phyloP scores from a whole-genome alignment of 2,888 invertebrate species.

The Hydriomena furcata region DNA sequence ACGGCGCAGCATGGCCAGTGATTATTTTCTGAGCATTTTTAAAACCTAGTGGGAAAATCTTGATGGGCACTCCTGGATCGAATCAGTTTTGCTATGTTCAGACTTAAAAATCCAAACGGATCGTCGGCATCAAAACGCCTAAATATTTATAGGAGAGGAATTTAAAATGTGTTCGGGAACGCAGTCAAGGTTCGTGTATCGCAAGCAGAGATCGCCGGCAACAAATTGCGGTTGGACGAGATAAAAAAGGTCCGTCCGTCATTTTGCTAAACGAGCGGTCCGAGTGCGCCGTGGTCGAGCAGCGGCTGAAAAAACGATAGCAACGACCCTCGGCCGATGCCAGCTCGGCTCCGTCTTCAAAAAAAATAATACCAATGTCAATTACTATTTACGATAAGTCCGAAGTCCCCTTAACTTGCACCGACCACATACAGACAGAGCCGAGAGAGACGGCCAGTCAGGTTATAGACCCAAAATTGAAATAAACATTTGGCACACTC shows the following conservation, averaged over 20 bases:
- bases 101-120: conserved; percentile 47
- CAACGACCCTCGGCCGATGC: conserved; percentile 46
- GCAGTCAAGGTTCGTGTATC: conserved; percentile 62
- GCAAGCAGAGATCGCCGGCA: conserved; percentile 70
- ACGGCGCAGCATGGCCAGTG: too few relatives aligned
- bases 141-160: conserved; percentile 68
- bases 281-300: conserved; percentile 55
- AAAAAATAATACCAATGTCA: conserved; percentile 67
- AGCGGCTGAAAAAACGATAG: conserved; percentile 59
- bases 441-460: conserved; percentile 17
- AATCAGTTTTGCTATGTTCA: conserved; percentile 23
- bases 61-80: too few relatives aligned
- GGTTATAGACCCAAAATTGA: conserved; percentile 37
- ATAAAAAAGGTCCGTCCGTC: conserved; percentile 82
- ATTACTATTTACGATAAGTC: conserved; percentile 61
- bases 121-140: conserved; percentile 51
- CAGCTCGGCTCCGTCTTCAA: conserved; percentile 41
- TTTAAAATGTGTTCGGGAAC: conserved; percentile 65
- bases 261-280: conserved; percentile 77
- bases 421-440: conserved; percentile 17
- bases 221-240: conserved; percentile 79
- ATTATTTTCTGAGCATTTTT: too few relatives aligned
- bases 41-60: too few relatives aligned
- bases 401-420: conserved; percentile 33
- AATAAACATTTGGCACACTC: conserved; percentile 42